A percentile compares a stretch with the other conserved stretches of the same genome.
phyloP scores from a whole-genome alignment of 2,888 invertebrate genomes.

The Elegia similella region DNA sequence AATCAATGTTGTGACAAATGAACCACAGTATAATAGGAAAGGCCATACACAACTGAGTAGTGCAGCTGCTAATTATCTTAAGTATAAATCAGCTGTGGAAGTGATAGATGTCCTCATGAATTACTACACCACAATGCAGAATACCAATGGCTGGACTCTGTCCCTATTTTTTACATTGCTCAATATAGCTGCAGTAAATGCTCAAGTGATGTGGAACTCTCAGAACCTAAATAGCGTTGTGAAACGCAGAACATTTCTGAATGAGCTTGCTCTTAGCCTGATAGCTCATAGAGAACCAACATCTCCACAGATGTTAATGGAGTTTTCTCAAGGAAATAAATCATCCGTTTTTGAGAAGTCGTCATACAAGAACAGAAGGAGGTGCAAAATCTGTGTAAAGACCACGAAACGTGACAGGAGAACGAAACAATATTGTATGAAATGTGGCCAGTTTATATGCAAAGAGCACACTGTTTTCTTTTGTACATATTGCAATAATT shows the following conservation, averaged over 20 bases:
- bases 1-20: conserved; percentile 60
- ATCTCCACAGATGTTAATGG: conserved; percentile 21
- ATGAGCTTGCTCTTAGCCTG: conserved; percentile 57
- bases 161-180: conserved; percentile 66
- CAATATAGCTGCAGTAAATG: conserved; percentile 68
- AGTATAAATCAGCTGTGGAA: conserved; percentile 60
- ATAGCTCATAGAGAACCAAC: conserved; percentile 39
- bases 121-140: conserved; percentile 70
- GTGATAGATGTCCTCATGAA: conserved; percentile 68
- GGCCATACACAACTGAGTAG: conserved; percentile 47
- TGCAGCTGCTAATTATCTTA: conserved; percentile 61
- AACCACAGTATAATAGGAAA: conserved; percentile 59
- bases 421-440: conserved; percentile 58
- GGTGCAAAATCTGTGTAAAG: conserved; percentile 54
- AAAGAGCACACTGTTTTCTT: conserved; percentile 60
- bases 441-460: conserved; percentile 62
- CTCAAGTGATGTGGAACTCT: conserved; percentile 68
- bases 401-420: conserved; percentile 58
- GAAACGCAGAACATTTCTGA: conserved; percentile 60
- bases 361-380: conserved; percentile 42
- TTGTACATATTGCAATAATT: conserved; percentile 38
- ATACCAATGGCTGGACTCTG: conserved; percentile 69
- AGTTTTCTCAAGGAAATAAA: conserved; percentile 29
- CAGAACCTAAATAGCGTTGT: conserved; percentile 38
- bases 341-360: conserved; percentile 24